These are phyloP conservation scores for Scortum barcoo DNA, from an alignment of 2,113 vertebrate genomes.

Conservation along the genomic window DNA sequence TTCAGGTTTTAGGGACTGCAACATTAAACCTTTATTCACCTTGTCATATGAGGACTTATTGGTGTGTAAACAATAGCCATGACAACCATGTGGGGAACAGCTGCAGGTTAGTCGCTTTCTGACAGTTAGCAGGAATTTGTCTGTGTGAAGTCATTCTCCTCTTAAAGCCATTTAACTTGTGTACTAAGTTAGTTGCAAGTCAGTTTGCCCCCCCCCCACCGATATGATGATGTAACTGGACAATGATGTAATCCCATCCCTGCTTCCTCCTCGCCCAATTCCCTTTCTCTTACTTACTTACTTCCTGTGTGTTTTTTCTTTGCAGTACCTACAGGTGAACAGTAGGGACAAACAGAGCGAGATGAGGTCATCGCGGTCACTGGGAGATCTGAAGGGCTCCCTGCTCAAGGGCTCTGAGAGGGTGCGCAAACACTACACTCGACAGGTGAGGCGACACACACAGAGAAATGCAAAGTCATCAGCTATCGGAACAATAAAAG, in stretches of 20 bases:
- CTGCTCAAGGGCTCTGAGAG: conserved; percentile 90
- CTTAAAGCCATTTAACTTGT: conserved; percentile 2
- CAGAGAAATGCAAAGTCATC: not conserved
- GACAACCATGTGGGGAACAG: not conserved
- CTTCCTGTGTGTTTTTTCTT: not conserved
- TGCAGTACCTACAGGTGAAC: conserved; percentile 89
- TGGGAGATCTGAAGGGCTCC: conserved; percentile 92
- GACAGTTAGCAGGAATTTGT: not conserved
- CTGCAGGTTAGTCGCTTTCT: not conserved
- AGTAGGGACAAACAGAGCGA: conserved; percentile 91
- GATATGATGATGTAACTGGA: conserved; percentile 39
- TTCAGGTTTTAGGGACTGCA: not conserved
- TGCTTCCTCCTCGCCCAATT: conserved; percentile 22
- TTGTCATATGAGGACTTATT: not conserved
- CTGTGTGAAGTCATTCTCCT: conserved; percentile 10
- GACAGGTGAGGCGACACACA: conserved; percentile 83
- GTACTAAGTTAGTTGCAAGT: not conserved
- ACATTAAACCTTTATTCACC: too few relatives aligned
- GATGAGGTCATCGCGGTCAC: conserved; percentile 91
- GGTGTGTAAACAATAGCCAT: not conserved
- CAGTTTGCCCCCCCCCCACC: not conserved
- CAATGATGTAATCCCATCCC: conserved; percentile 49
- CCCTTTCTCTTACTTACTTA: not conserved
- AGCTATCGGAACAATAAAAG: not conserved
- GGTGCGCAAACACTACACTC: conserved; percentile 91